Conservation (phyloP, 2,888 invertebrate species). For the Eilema depressum region DNA sequence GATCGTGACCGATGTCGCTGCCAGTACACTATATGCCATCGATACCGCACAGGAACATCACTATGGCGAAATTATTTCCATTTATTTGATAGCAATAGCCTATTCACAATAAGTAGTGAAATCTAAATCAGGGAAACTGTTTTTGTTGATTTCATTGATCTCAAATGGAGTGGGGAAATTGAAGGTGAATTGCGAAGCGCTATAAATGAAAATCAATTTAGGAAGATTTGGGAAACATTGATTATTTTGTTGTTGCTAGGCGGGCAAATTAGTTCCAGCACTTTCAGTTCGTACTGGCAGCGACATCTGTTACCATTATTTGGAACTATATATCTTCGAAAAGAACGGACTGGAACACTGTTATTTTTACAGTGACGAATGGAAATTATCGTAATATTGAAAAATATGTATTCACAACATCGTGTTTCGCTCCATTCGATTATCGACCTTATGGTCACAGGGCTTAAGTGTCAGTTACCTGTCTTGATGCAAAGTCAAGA, state of each 20-base stretch:
- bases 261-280: slow-evolving; percentile 19
- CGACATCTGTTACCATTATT: slow-evolving; percentile 61
- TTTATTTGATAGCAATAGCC: slow-evolving; percentile 23
- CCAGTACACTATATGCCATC: slow-evolving; percentile 40
- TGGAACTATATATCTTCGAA: slow-evolving; percentile 40
- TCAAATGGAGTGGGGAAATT: slow-evolving; percentile 21
- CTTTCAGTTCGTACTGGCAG: slow-evolving; percentile 33
- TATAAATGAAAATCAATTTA: slow-evolving; percentile 46
- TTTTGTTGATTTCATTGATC: slow-evolving; percentile 15
- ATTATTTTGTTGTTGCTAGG: slow-evolving; percentile 54
- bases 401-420: slow-evolving; percentile 29
- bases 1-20: slow-evolving; percentile 50
- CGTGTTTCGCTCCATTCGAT: not conserved
- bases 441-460: slow-evolving; percentile 10
- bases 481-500: slow-evolving; percentile 16
- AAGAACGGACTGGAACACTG: slow-evolving; percentile 29
- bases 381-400: slow-evolving; percentile 33
- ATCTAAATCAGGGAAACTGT: slow-evolving; percentile 25
- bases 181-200: slow-evolving; percentile 41
- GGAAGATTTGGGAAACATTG: slow-evolving; percentile 44
- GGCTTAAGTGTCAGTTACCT: slow-evolving; percentile 23
- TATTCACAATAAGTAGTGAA: slow-evolving; percentile 23
- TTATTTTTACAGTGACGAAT: slow-evolving; percentile 34
- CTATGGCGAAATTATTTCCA: slow-evolving; percentile 37
- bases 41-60: slow-evolving; percentile 50